Evolutionary conservation across 2,113 vertebrate genomes (phyloP).

Genomic region (Conger conger): DNA sequence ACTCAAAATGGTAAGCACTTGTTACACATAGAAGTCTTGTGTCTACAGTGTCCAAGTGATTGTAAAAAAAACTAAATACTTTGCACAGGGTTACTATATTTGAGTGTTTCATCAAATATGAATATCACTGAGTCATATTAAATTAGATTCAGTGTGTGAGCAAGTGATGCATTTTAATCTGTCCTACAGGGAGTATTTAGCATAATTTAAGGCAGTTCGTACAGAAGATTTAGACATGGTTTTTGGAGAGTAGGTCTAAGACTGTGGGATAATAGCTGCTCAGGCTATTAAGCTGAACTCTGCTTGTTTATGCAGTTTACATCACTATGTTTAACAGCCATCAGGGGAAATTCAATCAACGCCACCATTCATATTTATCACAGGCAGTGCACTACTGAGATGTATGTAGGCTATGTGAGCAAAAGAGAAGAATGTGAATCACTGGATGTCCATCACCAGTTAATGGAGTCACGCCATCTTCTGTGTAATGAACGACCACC

Average conservation of each 20-base stretch:
- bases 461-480: neutral
- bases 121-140: too few species aligned
- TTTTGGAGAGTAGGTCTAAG: too few species aligned
- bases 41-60: too few species aligned
- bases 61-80: too few species aligned
- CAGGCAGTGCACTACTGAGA: neutral
- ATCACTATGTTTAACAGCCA: neutral
- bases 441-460: neutral
- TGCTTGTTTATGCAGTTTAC: neutral
- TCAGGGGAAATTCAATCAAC: neutral
- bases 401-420: neutral
- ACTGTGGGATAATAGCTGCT: neutral
- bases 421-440: neutral
- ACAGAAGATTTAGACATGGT: too few species aligned
- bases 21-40: too few species aligned
- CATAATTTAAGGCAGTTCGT: neutral
- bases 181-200: too few species aligned
- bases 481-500: neutral
- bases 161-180: too few species aligned
- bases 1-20: too few species aligned
- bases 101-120: too few species aligned
- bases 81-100: too few species aligned
- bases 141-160: too few species aligned
- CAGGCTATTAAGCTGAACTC: neutral
- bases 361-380: neutral